Conservation (phyloP, 2,113 vertebrate species). For the Pithys albifrons region DNA sequence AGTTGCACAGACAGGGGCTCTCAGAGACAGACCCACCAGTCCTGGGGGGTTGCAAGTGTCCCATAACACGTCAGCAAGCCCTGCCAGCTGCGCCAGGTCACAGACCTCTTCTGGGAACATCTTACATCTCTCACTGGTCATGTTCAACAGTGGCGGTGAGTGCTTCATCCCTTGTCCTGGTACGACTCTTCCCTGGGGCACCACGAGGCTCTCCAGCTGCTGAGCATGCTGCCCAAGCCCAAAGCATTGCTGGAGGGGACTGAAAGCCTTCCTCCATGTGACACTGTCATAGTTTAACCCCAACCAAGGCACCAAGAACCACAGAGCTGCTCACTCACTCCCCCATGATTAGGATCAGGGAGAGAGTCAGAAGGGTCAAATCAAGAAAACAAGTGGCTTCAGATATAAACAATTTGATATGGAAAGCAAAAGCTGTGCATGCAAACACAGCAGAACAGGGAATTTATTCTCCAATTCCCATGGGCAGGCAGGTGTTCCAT, state of each 20-base stretch:
- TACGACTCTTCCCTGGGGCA: not conserved
- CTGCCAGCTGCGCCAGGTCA: not conserved
- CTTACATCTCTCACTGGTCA: fast-evolving
- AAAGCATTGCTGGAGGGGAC: not conserved
- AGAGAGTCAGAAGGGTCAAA: not conserved
- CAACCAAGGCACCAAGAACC: not conserved
- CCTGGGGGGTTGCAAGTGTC: not conserved
- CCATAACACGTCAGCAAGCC: fast-evolving
- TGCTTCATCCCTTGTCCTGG: not conserved
- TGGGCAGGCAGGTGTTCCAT: not conserved
- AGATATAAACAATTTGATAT: not conserved
- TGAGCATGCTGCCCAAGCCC: fast-evolving
- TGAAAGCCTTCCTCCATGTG: not conserved
- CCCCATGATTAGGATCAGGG: not conserved
- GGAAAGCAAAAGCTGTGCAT: not conserved
- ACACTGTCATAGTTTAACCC: not conserved
- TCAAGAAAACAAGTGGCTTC: not conserved
- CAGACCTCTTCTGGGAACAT: not conserved
- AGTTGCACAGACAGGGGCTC: not conserved
- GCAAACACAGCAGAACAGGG: not conserved
- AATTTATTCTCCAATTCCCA: not conserved
- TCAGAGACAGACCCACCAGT: too few species aligned
- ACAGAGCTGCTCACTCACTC: not conserved
- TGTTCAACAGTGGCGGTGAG: fast-evolving
- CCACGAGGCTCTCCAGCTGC: not conserved